Conservation (phyloP, 2,797 vertebrate genomes). For the Monodelphis domestica region DNA sequence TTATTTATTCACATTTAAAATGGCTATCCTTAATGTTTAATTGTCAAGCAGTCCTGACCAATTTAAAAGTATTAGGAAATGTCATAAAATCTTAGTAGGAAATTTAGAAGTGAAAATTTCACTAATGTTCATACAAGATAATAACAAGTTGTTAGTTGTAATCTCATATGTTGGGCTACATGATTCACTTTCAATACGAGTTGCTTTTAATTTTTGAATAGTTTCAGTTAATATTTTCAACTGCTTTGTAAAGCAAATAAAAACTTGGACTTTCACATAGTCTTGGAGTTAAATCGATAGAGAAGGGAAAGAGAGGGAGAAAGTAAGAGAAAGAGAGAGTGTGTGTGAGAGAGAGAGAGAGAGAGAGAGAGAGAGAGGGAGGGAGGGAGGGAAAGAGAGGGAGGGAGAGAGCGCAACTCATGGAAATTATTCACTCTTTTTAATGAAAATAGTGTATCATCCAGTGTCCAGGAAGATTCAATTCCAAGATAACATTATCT, state of each 20-base stretch:
- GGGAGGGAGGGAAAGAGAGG: background rate
- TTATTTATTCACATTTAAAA: conserved; percentile 20
- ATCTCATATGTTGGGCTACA: background rate
- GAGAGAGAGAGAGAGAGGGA: too few relatives aligned
- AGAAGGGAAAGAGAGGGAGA: background rate
- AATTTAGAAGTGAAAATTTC: conserved; percentile 26
- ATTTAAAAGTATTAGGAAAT: conserved; percentile 25
- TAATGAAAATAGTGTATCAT: background rate
- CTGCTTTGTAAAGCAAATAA: conserved; percentile 20
- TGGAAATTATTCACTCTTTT: background rate
- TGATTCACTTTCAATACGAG: background rate
- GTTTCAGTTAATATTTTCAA: background rate
- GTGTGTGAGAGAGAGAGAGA: background rate
- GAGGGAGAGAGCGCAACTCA: background rate
- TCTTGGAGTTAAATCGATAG: background rate
- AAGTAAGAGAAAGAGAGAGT: background rate
- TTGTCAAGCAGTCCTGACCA: background rate
- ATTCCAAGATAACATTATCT: conserved; percentile 3
- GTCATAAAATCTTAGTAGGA: conserved; percentile 11
- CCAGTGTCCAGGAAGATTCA: background rate
- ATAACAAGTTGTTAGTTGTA: background rate
- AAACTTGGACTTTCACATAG: background rate
- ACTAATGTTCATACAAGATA: background rate
- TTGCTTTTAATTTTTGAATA: conserved; percentile 14
- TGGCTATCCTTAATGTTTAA: conserved; percentile 35